Evolutionary conservation across 2,797 vertebrate species (phyloP).

Genomic region (Muscicapa striata): DNA sequence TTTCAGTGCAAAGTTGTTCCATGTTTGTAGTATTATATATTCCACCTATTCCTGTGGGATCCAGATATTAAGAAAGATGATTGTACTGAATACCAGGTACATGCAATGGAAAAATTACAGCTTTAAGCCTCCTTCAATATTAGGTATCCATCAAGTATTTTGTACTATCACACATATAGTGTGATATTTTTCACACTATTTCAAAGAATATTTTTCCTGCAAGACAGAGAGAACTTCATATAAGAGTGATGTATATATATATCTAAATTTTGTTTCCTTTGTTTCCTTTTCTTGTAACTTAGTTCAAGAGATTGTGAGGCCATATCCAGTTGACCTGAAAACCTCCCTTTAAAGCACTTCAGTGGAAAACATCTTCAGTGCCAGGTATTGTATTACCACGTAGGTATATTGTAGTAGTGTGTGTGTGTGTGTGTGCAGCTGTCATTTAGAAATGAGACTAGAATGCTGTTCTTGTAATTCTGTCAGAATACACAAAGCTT

Average conservation of each 20-base stretch:
- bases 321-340: background rate
- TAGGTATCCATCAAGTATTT: background rate
- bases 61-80: background rate
- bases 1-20: background rate
- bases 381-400: background rate
- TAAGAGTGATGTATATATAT: background rate
- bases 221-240: background rate
- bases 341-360: conserved; percentile 31
- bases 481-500: conserved; percentile 28
- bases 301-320: background rate
- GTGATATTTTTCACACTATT: no score
- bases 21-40: background rate
- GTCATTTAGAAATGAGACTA: conserved; percentile 8
- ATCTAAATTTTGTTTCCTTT: conserved; percentile 25
- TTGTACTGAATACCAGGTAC: background rate
- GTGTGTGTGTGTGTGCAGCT: background rate
- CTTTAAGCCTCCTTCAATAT: background rate
- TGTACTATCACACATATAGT: background rate
- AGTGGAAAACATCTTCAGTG: background rate
- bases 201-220: background rate
- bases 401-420: no score
- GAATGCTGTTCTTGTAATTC: conserved; percentile 50
- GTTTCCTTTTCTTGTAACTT: conserved; percentile 20
- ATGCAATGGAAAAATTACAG: background rate
- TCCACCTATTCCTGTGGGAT: background rate